Conservation (phyloP, 2,797 vertebrate species). For the Heliangelus exortis region DNA sequence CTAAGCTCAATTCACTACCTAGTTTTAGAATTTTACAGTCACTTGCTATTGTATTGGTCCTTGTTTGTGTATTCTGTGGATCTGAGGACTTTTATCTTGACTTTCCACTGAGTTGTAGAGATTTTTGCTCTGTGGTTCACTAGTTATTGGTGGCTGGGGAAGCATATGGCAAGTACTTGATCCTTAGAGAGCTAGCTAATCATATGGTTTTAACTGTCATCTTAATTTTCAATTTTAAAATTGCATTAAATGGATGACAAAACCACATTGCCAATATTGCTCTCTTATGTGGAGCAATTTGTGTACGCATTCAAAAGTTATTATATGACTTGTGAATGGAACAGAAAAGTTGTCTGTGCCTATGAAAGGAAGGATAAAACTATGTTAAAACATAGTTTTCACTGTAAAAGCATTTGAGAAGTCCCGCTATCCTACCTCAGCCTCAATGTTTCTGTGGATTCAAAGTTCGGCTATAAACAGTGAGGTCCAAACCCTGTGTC, state of each 20-base stretch:
- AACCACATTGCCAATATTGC: neutral
- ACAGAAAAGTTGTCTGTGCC: neutral
- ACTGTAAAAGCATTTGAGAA: neutral
- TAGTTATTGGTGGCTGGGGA: neutral
- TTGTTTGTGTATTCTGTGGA: neutral
- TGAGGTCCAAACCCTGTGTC: neutral
- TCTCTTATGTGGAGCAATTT: neutral
- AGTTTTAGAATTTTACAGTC: neutral
- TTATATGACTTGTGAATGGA: neutral
- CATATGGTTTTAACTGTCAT: neutral
- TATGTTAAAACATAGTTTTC: neutral
- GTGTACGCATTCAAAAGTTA: neutral
- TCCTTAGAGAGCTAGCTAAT: neutral
- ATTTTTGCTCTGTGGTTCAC: neutral
- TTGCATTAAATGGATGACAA: neutral
- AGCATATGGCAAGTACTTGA: neutral
- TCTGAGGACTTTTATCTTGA: neutral
- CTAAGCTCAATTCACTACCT: neutral
- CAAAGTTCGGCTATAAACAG: neutral
- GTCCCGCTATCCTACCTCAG: neutral
- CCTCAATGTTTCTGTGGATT: neutral
- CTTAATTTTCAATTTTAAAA: neutral
- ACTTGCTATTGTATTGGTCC: neutral
- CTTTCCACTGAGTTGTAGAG: neutral
- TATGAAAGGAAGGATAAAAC: neutral